phyloP scores from a whole-genome alignment of 2,888 invertebrate species.

The Lordiphosa andalusiaca region DNA sequence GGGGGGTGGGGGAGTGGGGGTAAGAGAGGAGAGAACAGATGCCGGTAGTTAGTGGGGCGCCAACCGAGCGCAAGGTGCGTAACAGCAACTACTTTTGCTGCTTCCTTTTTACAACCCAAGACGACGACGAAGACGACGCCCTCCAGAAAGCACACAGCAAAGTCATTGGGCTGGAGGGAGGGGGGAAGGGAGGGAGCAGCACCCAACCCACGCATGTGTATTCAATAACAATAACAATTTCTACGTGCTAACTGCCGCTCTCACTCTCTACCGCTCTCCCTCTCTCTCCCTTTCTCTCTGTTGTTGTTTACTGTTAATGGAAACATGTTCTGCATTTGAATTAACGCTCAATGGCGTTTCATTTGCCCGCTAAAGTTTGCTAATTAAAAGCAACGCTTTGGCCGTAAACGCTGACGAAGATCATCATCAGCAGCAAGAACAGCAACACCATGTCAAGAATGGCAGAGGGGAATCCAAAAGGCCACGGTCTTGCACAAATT shows the following conservation, averaged over 20 bases:
- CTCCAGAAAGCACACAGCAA: conserved; percentile 7
- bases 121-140: conserved; percentile 8
- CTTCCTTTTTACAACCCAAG: not conserved
- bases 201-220: conserved; percentile 15
- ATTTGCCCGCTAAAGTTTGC: conserved; percentile 41
- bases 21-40: not conserved
- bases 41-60: too few species aligned
- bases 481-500: conserved; percentile 43
- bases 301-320: conserved; percentile 39
- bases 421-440: not conserved
- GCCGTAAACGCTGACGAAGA: conserved; percentile 26
- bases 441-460: conserved; percentile 3
- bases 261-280: conserved; percentile 3
- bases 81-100: conserved; percentile 25
- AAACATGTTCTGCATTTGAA: conserved; percentile 64
- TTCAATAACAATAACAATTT: conserved; percentile 15
- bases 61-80: conserved; percentile 9
- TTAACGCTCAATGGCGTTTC: conserved; percentile 63
- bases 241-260: too few species aligned
- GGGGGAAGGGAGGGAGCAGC: not conserved
- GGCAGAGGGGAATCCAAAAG: conserved; percentile 18
- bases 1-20: too few species aligned
- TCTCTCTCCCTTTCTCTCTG: conserved; percentile 23
- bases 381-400: conserved; percentile 52
- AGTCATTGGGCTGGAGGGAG: conserved; percentile 13